These are phyloP conservation scores for Gopherus flavomarginatus DNA, from an alignment of 2,113 vertebrate species.

Conservation along the genomic window DNA sequence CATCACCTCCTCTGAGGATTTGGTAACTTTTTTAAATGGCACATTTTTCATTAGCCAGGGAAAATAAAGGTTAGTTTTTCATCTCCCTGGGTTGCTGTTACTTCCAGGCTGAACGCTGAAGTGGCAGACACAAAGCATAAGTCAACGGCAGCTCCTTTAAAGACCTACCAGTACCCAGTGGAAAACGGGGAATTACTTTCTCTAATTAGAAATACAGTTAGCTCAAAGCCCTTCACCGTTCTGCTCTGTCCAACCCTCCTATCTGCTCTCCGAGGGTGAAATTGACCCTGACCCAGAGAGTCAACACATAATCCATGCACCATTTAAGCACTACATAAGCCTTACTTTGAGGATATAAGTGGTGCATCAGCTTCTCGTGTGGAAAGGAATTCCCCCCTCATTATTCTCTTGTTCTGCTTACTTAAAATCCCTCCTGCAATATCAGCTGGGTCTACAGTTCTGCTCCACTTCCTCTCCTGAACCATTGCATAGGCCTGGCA, in stretches of 20 bases:
- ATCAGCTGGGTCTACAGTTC: not conserved
- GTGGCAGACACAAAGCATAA: not conserved
- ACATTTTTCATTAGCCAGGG: not conserved
- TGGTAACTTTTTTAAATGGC: not conserved
- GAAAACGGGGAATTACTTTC: not conserved
- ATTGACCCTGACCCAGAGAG: not conserved
- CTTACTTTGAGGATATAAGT: not conserved
- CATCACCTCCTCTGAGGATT: not conserved
- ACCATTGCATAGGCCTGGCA: not conserved
- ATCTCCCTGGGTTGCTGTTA: not conserved
- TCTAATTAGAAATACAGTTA: not conserved
- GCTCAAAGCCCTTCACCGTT: not conserved
- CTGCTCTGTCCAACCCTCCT: not conserved
- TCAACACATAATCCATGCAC: not conserved
- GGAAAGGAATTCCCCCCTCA: not conserved
- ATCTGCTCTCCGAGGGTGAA: not conserved
- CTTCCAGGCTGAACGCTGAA: not conserved
- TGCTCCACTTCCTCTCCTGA: not conserved
- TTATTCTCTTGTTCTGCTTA: not conserved
- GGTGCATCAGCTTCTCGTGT: fast-evolving
- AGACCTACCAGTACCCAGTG: not conserved
- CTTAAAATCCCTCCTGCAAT: not conserved
- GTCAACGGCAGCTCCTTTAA: not conserved
- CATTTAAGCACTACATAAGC: not conserved
- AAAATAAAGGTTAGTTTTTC: not conserved